A percentile compares a stretch with the other conserved stretches of the same genome.
phyloP scores from a whole-genome alignment of 2,888 invertebrate species.

The Agrochola circellaris region DNA sequence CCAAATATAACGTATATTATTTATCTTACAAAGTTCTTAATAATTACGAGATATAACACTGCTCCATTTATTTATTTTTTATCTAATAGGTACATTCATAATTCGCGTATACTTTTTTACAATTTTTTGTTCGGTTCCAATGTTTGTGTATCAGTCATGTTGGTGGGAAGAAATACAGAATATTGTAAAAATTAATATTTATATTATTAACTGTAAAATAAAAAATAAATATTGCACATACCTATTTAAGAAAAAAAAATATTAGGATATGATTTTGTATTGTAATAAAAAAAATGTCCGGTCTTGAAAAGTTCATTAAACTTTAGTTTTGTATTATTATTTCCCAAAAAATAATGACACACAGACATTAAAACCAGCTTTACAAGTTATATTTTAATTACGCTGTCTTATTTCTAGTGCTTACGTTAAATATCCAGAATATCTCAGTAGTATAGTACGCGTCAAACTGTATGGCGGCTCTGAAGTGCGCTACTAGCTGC shows the following conservation, averaged over 20 bases:
- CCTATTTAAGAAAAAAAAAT: background rate
- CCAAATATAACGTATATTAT: conserved; percentile 36
- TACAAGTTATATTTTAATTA: conserved; percentile 25
- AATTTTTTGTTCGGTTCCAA: conserved; percentile 44
- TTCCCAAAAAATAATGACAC: conserved; percentile 7
- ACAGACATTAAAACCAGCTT: conserved; percentile 44
- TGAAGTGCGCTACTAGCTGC: no score
- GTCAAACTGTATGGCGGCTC: no score
- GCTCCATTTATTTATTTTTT: conserved; percentile 49
- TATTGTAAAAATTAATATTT: background rate
- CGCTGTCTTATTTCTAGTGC: conserved; percentile 37
- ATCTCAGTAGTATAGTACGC: conserved; percentile 38
- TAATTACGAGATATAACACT: conserved; percentile 50
- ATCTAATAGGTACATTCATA: conserved; percentile 60
- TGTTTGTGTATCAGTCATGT: conserved; percentile 43
- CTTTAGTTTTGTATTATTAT: background rate
- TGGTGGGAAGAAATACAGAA: background rate
- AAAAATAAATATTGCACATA: background rate
- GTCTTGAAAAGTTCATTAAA: background rate
- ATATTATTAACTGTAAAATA: background rate
- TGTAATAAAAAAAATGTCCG: background rate
- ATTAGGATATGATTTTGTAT: background rate
- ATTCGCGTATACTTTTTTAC: conserved; percentile 66
- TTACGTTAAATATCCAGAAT: conserved; percentile 46
- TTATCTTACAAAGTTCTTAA: conserved; percentile 50